Evolutionary conservation across 2,797 vertebrate species (phyloP).

Genomic region (Setipinna tenuifilis): DNA sequence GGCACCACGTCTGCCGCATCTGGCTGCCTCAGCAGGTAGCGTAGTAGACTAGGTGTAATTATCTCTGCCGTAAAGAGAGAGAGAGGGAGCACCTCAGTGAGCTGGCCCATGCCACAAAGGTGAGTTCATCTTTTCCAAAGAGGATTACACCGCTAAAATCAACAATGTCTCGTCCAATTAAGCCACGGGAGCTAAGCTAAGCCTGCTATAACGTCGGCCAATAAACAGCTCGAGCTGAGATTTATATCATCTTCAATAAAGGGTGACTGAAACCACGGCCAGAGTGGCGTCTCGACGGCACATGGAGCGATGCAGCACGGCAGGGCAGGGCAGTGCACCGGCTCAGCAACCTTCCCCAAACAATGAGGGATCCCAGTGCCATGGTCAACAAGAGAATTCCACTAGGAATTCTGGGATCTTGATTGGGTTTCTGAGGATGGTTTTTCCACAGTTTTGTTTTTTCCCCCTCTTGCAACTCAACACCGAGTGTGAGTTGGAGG

Average conservation of each 20-base stretch:
- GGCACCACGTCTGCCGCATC: not conserved
- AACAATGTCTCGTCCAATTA: constrained; percentile 43
- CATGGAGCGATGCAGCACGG: not conserved
- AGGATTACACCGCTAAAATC: constrained; percentile 59
- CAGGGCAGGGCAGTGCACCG: not conserved
- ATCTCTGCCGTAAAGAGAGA: constrained; percentile 59
- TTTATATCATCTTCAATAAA: constrained; percentile 39
- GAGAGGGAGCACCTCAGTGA: constrained; percentile 54
- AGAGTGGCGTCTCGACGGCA: constrained; percentile 8
- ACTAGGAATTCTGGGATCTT: not conserved
- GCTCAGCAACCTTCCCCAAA: constrained; percentile 21
- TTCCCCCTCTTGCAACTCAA: not conserved
- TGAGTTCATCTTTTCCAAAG: constrained; percentile 72
- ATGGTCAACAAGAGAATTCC: constrained; percentile 3
- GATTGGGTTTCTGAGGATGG: too few species aligned
- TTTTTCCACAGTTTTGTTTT: too few species aligned
- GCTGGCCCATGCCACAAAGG: constrained; percentile 44
- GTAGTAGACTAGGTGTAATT: constrained; percentile 70
- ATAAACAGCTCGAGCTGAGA: constrained; percentile 51
- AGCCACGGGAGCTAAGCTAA: constrained; percentile 44
- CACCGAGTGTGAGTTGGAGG: not conserved
- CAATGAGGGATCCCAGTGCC: not conserved
- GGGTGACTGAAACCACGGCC: constrained; percentile 20
- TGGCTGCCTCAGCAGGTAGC: constrained; percentile 54
- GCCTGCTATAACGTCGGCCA: constrained; percentile 40